A percentile compares a stretch with the other conserved stretches of the same genome.
phyloP scores from a whole-genome alignment of 2,888 invertebrate species.

The Ditylenchus weischeri region DNA sequence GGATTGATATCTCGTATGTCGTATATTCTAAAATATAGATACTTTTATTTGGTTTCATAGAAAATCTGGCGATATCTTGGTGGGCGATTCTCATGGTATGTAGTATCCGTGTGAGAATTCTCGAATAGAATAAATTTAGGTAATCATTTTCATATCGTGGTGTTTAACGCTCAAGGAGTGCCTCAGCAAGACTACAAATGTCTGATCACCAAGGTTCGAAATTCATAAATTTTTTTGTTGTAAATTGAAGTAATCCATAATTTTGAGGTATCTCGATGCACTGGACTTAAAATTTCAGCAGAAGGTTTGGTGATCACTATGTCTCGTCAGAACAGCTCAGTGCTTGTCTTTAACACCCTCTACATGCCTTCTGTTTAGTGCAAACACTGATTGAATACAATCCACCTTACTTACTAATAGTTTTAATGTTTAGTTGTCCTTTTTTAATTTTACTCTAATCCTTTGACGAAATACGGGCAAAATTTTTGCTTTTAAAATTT shows the following conservation, averaged over 20 bases:
- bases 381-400: no score
- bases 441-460: constrained; percentile 9
- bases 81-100: constrained; percentile 45
- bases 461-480: constrained; percentile 10
- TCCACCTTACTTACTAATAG: not conserved
- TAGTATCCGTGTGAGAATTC: not conserved
- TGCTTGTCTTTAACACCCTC: constrained; percentile 32
- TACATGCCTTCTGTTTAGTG: constrained; percentile 18
- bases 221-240: no score
- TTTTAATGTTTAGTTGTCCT: constrained; percentile 7
- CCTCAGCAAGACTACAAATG: constrained; percentile 49
- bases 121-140: no score
- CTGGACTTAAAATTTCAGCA: constrained; percentile 46
- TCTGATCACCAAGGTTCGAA: constrained; percentile 43
- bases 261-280: constrained; percentile 52
- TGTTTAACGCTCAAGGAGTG: constrained; percentile 41
- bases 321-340: constrained; percentile 52
- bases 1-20: constrained; percentile 43
- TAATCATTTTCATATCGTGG: constrained; percentile 48
- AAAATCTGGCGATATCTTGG: constrained; percentile 46
- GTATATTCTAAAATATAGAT: no score
- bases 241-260: not conserved
- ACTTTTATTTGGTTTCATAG: no score
- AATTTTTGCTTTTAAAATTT: constrained; percentile 8
- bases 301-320: constrained; percentile 49